phyloP scores from a whole-genome alignment of 92 coral and sea anemone genomes.

The Bergia puertoricense region DNA sequence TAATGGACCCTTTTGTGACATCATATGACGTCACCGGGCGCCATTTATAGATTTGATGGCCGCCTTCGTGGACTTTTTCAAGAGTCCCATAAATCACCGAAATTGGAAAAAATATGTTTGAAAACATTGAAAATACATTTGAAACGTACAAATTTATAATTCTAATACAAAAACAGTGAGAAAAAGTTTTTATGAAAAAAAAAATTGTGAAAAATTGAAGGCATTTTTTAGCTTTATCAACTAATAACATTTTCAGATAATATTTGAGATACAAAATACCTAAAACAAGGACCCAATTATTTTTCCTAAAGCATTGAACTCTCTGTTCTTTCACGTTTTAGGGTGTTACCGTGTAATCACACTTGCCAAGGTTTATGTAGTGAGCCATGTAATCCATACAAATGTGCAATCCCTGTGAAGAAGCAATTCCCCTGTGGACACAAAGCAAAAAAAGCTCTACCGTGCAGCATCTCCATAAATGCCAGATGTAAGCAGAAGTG shows the following conservation, averaged over 20 bases:
- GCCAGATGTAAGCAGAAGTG: conserved; percentile 41
- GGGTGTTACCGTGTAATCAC: conserved; percentile 62
- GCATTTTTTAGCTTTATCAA: not conserved
- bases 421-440: conserved; percentile 60
- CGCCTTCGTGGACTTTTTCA: no score
- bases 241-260: not conserved
- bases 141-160: no score
- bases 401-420: conserved; percentile 32
- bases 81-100: no score
- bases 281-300: no score
- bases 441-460: conserved; percentile 37
- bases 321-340: not conserved
- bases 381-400: conserved; percentile 49
- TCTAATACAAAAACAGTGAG: no score
- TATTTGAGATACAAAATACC: not conserved
- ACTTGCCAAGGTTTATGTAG: conserved; percentile 45
- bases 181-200: no score
- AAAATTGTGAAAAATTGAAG: not conserved
- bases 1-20: no score
- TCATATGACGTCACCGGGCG: no score
- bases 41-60: no score
- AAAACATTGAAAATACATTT: no score
- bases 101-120: no score
- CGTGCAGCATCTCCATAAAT: conserved; percentile 32
- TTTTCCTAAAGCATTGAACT: no score